A percentile compares a stretch with the other conserved stretches of the same genome.
Conservation (phyloP, 2,113 vertebrate genomes). For the cat (Felis catus) region DNA sequence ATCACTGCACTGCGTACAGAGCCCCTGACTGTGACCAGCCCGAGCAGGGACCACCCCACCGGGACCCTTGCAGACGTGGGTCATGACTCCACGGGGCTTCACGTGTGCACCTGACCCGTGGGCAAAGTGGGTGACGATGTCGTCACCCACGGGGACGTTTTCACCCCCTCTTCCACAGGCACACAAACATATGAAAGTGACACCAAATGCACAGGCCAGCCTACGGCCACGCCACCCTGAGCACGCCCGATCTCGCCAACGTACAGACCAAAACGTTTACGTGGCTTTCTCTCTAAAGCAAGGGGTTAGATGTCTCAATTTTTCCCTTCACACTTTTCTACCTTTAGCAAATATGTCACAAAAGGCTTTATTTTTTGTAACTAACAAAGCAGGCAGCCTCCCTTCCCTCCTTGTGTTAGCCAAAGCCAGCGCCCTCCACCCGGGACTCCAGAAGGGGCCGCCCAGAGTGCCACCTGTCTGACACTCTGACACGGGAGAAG, state of each 20-base stretch:
- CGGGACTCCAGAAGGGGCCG: not conserved
- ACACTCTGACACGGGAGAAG: rapidly evolving
- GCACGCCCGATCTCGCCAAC: not conserved
- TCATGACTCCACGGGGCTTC: rapidly evolving
- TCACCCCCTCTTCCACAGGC: rapidly evolving
- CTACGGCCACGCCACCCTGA: not conserved
- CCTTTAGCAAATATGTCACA: not conserved
- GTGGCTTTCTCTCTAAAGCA: not conserved
- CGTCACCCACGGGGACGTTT: rapidly evolving
- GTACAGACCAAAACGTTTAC: rapidly evolving
- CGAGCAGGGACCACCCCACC: rapidly evolving
- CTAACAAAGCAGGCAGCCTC: not conserved
- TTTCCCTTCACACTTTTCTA: not conserved
- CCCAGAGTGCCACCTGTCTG: rapidly evolving
- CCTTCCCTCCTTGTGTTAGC: not conserved
- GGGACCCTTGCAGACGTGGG: not conserved
- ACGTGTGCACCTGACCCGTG: rapidly evolving
- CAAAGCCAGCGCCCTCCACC: not conserved
- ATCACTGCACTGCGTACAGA: rapidly evolving
- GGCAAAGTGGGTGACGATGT: too few species aligned
- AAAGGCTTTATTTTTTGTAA: not conserved
- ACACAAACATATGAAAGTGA: not conserved
- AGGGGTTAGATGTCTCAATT: rapidly evolving
- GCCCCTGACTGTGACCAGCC: rapidly evolving
- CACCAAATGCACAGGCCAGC: rapidly evolving